Evolutionary conservation across 2,888 invertebrate genomes (phyloP).

Genomic region (Morpho deidamia): DNA sequence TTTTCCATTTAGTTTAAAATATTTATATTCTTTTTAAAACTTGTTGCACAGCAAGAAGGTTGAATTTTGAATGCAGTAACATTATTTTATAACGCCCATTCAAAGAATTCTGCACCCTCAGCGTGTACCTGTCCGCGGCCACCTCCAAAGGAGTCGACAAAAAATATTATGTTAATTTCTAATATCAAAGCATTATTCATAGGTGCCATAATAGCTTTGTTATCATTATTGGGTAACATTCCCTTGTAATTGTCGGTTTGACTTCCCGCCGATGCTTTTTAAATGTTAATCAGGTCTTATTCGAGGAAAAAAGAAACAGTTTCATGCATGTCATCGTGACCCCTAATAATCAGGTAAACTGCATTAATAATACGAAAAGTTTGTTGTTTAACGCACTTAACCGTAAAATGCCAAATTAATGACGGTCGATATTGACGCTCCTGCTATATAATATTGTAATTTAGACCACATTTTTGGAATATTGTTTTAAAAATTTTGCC

Average conservation of each 20-base stretch:
- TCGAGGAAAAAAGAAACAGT: constrained; percentile 31
- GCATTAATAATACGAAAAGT: constrained; percentile 16
- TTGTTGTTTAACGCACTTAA: constrained; percentile 17
- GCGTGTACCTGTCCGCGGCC: constrained; percentile 73
- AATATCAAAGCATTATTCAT: constrained; percentile 71
- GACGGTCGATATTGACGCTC: too few species aligned
- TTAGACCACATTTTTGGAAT: background rate
- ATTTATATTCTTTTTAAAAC: constrained; percentile 28
- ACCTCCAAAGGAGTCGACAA: constrained; percentile 69
- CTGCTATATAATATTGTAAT: constrained; percentile 4
- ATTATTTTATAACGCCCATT: constrained; percentile 52
- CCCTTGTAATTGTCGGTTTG: constrained; percentile 52
- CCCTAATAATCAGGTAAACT: constrained; percentile 22
- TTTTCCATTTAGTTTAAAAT: constrained; percentile 31
- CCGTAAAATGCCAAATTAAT: background rate
- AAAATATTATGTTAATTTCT: constrained; percentile 75
- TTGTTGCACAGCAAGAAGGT: constrained; percentile 26
- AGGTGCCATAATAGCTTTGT: constrained; percentile 72
- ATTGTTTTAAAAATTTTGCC: background rate
- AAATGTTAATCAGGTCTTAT: constrained; percentile 38
- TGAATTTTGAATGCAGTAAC: constrained; percentile 22
- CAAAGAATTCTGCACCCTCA: constrained; percentile 78
- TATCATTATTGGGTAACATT: constrained; percentile 69
- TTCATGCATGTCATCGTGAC: constrained; percentile 45
- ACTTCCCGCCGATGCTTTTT: constrained; percentile 33